These are phyloP conservation scores for Pyralis farinalis DNA, from an alignment of 2,888 invertebrate genomes.

Conservation along the genomic window DNA sequence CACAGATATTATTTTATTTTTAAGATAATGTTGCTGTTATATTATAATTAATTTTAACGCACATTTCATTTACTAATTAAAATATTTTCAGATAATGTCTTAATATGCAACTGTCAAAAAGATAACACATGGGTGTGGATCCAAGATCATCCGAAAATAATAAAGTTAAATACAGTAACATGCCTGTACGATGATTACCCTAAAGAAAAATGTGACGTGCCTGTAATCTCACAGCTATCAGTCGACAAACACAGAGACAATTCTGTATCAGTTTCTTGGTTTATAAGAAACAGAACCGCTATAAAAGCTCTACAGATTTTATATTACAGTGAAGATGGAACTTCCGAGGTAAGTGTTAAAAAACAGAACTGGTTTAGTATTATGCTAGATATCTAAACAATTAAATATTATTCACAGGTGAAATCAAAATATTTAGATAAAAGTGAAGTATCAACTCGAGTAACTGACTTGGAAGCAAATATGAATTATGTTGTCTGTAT, in stretches of 20 bases:
- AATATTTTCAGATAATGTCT: constrained; percentile 87
- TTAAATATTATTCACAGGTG: constrained; percentile 46
- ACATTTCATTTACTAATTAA: not conserved
- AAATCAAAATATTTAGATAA: constrained; percentile 60
- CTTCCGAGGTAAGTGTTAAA: constrained; percentile 42
- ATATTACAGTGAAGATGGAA: constrained; percentile 82
- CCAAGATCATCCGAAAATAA: constrained; percentile 87
- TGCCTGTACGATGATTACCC: constrained; percentile 67
- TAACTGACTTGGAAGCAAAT: constrained; percentile 53
- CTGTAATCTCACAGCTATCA: constrained; percentile 90
- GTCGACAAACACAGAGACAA: constrained; percentile 93
- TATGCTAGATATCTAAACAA: not conserved
- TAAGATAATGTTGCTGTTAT: no score
- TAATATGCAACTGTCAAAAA: constrained; percentile 94
- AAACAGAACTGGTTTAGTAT: not conserved
- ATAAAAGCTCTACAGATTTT: constrained; percentile 91
- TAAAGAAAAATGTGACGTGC: constrained; percentile 80
- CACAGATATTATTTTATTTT: no score
- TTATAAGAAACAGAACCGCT: constrained; percentile 91
- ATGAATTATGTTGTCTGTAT: constrained; percentile 65
- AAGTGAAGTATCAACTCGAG: constrained; percentile 55
- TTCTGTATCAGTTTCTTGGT: constrained; percentile 93
- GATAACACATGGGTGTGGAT: constrained; percentile 97
- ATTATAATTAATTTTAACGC: no score
- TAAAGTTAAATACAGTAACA: constrained; percentile 52